These are phyloP conservation scores for Ailurus styani DNA, from an alignment of 2,113 vertebrate species.

Conservation along the genomic window DNA sequence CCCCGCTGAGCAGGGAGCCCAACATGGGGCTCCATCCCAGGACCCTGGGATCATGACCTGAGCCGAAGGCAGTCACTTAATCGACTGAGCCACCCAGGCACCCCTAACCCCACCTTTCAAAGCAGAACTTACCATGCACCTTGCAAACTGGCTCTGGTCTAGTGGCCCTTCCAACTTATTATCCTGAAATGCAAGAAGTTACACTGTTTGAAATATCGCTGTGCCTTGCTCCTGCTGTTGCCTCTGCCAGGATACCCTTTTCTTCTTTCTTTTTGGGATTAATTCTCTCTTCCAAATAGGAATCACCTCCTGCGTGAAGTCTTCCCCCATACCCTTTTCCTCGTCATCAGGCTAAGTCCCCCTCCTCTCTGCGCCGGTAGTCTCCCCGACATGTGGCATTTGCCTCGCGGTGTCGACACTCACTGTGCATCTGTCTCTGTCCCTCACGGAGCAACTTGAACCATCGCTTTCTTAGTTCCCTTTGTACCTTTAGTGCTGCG, in stretches of 20 bases:
- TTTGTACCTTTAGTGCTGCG: neutral
- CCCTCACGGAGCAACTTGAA: neutral
- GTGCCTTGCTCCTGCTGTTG: neutral
- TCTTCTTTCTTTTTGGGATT: neutral
- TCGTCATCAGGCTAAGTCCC: neutral
- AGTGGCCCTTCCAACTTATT: neutral
- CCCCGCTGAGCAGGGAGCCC: too few species aligned
- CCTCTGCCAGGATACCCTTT: neutral
- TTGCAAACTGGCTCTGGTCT: neutral
- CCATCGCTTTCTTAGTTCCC: neutral
- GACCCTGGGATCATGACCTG: too few species aligned
- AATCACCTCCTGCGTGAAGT: neutral
- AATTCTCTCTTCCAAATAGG: neutral
- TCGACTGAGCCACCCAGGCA: too few species aligned
- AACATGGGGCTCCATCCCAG: too few species aligned
- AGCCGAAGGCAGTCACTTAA: too few species aligned
- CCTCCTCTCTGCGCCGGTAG: rapidly evolving
- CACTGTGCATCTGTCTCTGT: neutral
- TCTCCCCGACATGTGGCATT: neutral
- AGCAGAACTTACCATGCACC: neutral
- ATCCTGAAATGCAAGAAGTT: neutral
- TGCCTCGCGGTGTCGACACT: neutral
- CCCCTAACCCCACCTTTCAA: neutral
- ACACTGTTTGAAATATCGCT: neutral
- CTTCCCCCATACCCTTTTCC: neutral